Percentiles rank a stretch among this genome's conserved stretches.
These are phyloP conservation scores for Ochropleura leucogaster DNA, from an alignment of 2,888 invertebrate species.

Conservation along the genomic window DNA sequence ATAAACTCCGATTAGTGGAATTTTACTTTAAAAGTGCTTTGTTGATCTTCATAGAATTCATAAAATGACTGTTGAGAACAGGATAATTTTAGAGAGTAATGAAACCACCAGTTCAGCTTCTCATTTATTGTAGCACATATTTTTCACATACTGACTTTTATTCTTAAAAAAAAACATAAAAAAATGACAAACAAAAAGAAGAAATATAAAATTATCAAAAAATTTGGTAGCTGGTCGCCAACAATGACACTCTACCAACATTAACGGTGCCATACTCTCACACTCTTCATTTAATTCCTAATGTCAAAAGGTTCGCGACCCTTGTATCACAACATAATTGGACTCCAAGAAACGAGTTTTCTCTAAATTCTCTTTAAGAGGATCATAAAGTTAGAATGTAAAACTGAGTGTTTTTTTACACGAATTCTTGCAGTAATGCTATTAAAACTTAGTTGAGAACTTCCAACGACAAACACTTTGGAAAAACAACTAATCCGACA, in stretches of 20 bases:
- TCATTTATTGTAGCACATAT: too few species aligned
- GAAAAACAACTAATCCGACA: conserved; percentile 37
- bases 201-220: too few species aligned
- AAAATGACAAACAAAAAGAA: too few species aligned
- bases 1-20: too few species aligned
- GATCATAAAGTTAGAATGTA: conserved; percentile 63
- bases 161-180: too few species aligned
- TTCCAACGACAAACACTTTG: conserved; percentile 36
- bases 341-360: conserved; percentile 48
- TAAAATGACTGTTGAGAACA: too few species aligned
- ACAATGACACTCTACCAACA: not conserved
- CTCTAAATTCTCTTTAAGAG: conserved; percentile 51
- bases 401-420: conserved; percentile 51
- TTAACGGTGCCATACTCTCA: not conserved
- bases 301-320: conserved; percentile 37
- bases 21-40: not conserved
- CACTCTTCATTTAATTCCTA: conserved; percentile 7
- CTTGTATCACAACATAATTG: conserved; percentile 56
- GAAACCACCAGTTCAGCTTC: too few species aligned
- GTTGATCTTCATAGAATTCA: not conserved
- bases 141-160: too few species aligned
- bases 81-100: too few species aligned
- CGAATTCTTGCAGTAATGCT: conserved; percentile 48
- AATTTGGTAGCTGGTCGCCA: too few species aligned
- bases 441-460: conserved; percentile 58